These are phyloP conservation scores for Edolisoma coerulescens DNA, from an alignment of 2,113 vertebrate species.

Conservation along the genomic window DNA sequence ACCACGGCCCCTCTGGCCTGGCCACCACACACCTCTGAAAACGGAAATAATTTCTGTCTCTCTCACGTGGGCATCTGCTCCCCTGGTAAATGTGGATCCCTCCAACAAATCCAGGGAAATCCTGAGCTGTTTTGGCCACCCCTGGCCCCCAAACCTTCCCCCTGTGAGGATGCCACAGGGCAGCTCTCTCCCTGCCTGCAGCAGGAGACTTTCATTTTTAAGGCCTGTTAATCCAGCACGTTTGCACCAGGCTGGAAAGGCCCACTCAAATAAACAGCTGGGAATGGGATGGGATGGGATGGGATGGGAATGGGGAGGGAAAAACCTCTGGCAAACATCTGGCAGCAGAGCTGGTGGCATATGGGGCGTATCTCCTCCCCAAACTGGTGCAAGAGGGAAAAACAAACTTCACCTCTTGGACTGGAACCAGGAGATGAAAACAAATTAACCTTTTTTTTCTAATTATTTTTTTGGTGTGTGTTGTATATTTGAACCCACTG, in stretches of 20 bases:
- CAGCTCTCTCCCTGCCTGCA: neutral
- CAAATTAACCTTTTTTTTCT: conserved; percentile 25
- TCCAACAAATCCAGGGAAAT: neutral
- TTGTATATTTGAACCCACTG: conserved; percentile 1
- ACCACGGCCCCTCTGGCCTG: neutral
- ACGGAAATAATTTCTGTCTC: neutral
- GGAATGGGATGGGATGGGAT: neutral
- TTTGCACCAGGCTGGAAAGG: conserved; percentile 22
- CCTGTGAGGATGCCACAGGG: neutral
- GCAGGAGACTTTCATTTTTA: neutral
- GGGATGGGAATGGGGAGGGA: no score
- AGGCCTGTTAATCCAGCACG: neutral
- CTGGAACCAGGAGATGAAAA: conserved; percentile 53
- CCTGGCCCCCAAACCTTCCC: neutral
- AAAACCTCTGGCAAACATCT: conserved; percentile 15
- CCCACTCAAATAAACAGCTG: conserved; percentile 44
- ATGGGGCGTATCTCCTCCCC: conserved; percentile 32
- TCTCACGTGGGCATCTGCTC: neutral
- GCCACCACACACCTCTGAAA: neutral
- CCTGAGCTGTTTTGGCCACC: neutral
- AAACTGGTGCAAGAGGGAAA: conserved; percentile 16
- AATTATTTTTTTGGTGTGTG: neutral
- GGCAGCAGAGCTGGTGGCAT: neutral
- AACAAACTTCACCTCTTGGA: conserved; percentile 50
- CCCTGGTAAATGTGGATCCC: neutral